Base-by-base conservation (phyloP, 2,113 vertebrate species). In the Eupsittula cactorum region DNA sequence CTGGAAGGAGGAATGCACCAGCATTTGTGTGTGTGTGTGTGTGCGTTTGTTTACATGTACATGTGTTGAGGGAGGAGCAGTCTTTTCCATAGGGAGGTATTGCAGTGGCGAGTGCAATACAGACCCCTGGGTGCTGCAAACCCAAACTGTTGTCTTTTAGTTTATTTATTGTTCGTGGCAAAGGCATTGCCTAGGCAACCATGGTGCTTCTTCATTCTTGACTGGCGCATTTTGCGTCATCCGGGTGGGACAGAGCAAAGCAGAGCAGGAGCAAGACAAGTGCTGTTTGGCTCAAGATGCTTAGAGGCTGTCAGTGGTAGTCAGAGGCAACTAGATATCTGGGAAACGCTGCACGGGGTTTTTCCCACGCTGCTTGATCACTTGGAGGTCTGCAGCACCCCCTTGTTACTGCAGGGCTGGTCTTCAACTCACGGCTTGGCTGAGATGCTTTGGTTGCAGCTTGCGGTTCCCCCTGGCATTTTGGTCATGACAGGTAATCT, bases 161-260 rank as follows among this genome's bases (percentile, higher is more conserved):
- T 90, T 91, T 69, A 82, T 96, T 93, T 96, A 92, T 69, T 84
- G 92, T 73, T 59, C 7, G 0, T 94, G 86, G 68, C 89, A 88
- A 87, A 91, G 78, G 78, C 78, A 94, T 96, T 92, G 53, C 91
- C 88, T 79, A 87, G 93, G 94, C 86, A 96, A 93, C 95, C 89
- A 85, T 46, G 85, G 11, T 92, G 73, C 90, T 82, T 53, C 78
- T 94, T 75, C 86, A 67, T 71, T 94, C 76, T 76, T 80, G 81
- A 44, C 41, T 63, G 76, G 86, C 0, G 14, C 65, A 9, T 90
- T 92, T 62, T 52, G 80, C 50, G 29, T 88, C 86, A 86, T 23
- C 20, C 29, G 59, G 59, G 44, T 82, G 76, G 76, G 94, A 97
- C 75, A 17, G 14, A 46, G 59, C 57, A 9, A 79, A 85, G 80